Percentiles rank a stretch among this genome's conserved stretches.
phyloP scores from a whole-genome alignment of 1,140 invertebrate genomes.

The Charaxes varanes region DNA sequence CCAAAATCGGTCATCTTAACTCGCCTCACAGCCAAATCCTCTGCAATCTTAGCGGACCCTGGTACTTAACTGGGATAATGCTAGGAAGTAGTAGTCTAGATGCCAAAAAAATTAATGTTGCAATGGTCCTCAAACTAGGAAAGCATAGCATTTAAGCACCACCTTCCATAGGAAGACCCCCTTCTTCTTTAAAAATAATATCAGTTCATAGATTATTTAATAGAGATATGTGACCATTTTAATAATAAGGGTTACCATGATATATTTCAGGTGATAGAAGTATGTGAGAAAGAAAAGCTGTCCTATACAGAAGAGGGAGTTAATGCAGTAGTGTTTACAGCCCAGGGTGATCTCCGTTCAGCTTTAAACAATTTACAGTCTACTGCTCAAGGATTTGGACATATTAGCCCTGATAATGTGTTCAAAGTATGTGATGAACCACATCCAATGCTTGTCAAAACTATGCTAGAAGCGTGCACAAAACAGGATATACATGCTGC shows the following conservation, averaged over 20 bases:
- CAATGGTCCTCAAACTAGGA: too few species aligned
- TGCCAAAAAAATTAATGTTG: too few species aligned
- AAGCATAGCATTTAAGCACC: too few species aligned
- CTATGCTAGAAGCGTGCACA: constrained; percentile 92
- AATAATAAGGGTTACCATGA: not conserved
- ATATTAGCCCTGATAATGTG: constrained; percentile 96
- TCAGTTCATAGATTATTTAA: too few species aligned
- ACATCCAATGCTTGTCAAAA: constrained; percentile 94
- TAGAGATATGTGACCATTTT: not conserved
- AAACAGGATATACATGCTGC: constrained; percentile 90
- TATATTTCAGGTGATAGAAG: constrained; percentile 69
- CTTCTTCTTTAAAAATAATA: too few species aligned
- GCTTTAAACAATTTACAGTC: constrained; percentile 99
- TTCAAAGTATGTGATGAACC: constrained; percentile 99
- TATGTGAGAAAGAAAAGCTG: constrained; percentile 77
- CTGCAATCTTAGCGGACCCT: too few species aligned
- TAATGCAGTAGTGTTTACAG: constrained; percentile 97
- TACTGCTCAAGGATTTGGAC: constrained; percentile 94
- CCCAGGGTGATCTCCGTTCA: constrained; percentile 98
- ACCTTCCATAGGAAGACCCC: too few species aligned
- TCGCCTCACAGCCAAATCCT: too few species aligned
- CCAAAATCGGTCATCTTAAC: too few species aligned
- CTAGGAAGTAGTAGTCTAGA: too few species aligned
- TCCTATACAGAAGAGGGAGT: constrained; percentile 95
- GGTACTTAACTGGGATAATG: too few species aligned